phyloP scores from a whole-genome alignment of 2,797 vertebrate genomes.

The Peromyscus eremicus region DNA sequence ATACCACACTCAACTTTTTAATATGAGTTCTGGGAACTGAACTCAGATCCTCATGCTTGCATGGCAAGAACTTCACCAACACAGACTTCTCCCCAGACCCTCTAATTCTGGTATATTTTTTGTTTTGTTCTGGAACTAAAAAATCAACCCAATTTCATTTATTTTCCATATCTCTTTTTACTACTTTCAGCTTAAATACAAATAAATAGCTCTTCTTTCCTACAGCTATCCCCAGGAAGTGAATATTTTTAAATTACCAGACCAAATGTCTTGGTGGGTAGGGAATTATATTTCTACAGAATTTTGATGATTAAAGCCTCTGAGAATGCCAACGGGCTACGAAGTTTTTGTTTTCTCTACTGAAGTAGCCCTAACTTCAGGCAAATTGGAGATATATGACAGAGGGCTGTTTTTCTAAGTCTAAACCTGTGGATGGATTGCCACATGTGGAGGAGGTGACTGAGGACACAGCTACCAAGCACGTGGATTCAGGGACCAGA shows the following conservation, averaged over 20 bases:
- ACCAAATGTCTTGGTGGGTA: neutral
- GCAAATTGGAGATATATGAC: neutral
- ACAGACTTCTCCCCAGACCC: neutral
- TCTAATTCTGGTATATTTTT: neutral
- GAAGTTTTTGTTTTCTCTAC: slow-evolving; percentile 23
- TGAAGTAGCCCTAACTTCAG: slow-evolving; percentile 51
- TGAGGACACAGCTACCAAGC: neutral
- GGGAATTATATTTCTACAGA: slow-evolving; percentile 57
- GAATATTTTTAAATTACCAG: slow-evolving; percentile 44
- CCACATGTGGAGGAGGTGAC: neutral
- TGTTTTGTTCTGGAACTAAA: neutral
- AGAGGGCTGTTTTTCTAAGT: neutral
- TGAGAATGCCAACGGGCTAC: slow-evolving; percentile 33
- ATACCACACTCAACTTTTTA: neutral
- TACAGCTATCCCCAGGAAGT: slow-evolving; percentile 43
- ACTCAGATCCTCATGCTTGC: neutral
- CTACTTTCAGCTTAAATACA: slow-evolving; percentile 64
- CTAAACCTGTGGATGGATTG: neutral
- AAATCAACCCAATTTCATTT: slow-evolving; percentile 37
- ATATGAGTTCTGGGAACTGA: neutral
- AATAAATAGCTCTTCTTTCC: slow-evolving; percentile 65
- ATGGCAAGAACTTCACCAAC: neutral
- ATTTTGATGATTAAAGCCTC: slow-evolving; percentile 30
- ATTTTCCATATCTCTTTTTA: slow-evolving; percentile 56
- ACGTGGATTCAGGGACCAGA: neutral